Evolutionary conservation across 2,113 vertebrate species (phyloP).

Genomic region (Ranitomeya variabilis): DNA sequence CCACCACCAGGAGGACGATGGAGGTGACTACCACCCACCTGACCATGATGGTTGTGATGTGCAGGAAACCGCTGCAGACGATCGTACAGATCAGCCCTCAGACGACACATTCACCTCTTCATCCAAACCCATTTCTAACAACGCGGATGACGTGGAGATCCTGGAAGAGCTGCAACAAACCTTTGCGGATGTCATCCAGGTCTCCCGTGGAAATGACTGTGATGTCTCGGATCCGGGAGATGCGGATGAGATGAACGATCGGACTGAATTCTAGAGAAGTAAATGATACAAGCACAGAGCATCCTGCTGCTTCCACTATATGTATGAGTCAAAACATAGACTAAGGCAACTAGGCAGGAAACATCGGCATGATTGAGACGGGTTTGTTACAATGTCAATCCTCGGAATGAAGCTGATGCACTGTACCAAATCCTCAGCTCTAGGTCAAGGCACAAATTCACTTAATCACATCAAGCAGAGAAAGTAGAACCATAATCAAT

Average conservation of each 20-base stretch:
- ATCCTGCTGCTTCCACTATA: not conserved
- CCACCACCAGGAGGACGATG: too few relatives aligned
- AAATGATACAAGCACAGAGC: not conserved
- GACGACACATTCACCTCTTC: slow-evolving; percentile 4
- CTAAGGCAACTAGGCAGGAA: not conserved
- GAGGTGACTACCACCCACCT: not conserved
- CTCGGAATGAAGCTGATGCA: too few relatives aligned
- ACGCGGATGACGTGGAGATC: slow-evolving; percentile 36
- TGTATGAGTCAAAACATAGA: not conserved
- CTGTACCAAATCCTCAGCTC: too few relatives aligned
- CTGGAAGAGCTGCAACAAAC: slow-evolving; percentile 59
- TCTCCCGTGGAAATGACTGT: slow-evolving; percentile 20
- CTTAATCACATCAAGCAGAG: too few relatives aligned
- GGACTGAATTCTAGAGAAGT: not conserved
- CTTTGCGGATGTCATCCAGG: slow-evolving; percentile 31
- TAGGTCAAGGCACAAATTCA: too few relatives aligned
- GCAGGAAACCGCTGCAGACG: not conserved
- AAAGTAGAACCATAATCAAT: too few relatives aligned
- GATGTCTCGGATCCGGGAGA: not conserved
- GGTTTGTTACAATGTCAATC: not conserved
- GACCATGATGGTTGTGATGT: slow-evolving; percentile 37
- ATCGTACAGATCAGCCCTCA: not conserved
- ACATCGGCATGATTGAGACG: not conserved
- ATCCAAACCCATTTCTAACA: slow-evolving; percentile 59
- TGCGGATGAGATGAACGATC: not conserved